Conservation (phyloP, 2,888 invertebrate genomes). For the Reticulitermes lucifugus region DNA sequence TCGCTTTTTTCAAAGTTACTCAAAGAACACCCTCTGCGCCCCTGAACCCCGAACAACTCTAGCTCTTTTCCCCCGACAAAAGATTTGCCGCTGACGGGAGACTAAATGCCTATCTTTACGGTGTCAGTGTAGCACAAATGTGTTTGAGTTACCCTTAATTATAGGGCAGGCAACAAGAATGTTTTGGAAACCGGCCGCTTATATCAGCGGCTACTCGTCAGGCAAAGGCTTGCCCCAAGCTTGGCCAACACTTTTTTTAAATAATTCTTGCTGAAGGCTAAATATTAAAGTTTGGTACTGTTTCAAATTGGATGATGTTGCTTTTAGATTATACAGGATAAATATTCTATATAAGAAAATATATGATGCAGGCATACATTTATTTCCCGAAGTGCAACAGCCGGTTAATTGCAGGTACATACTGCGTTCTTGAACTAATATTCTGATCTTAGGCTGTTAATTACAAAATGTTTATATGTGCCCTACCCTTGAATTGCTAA, state of each 20-base stretch:
- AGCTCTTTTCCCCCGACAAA: constrained; percentile 13
- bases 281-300: neutral
- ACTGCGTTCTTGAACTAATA: neutral
- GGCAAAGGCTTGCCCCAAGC: constrained; percentile 6
- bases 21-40: constrained; percentile 4
- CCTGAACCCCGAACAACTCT: neutral
- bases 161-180: constrained; percentile 47
- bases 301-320: neutral
- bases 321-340: constrained; percentile 14
- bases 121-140: constrained; percentile 53
- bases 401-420: neutral
- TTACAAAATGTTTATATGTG: neutral
- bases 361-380: neutral
- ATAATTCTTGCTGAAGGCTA: constrained; percentile 1
- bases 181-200: constrained; percentile 29
- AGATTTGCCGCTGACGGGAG: constrained; percentile 47
- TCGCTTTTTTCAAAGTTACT: constrained; percentile 2
- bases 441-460: neutral
- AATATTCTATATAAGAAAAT: constrained; percentile 15
- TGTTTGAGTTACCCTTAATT: constrained; percentile 54
- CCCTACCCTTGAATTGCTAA: neutral
- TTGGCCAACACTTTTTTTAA: constrained; percentile 16
- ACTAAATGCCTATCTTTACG: constrained; percentile 42
- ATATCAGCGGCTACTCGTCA: constrained; percentile 26
- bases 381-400: neutral